These are phyloP conservation scores for Peromyscus leucopus DNA, from an alignment of 2,113 vertebrate species.

Conservation along the genomic window DNA sequence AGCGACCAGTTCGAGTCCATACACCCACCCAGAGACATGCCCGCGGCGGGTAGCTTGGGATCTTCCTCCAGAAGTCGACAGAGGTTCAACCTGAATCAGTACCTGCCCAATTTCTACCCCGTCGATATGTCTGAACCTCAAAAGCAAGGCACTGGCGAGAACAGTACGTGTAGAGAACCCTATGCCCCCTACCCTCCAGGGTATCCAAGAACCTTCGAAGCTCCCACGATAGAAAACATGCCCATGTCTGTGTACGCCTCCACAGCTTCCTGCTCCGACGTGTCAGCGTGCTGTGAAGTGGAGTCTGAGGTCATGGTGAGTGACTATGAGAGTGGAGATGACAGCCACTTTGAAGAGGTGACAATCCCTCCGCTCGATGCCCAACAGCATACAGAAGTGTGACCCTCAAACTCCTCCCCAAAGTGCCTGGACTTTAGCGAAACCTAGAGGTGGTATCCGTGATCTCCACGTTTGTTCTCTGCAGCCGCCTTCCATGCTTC, in stretches of 20 bases:
- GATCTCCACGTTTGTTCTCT: slow-evolving; percentile 71
- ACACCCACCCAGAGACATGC: slow-evolving; percentile 90
- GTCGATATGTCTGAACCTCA: slow-evolving; percentile 90
- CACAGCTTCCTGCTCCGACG: slow-evolving; percentile 97
- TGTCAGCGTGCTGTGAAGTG: slow-evolving; percentile 95
- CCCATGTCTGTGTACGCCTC: slow-evolving; percentile 95
- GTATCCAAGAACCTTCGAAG: slow-evolving; percentile 91
- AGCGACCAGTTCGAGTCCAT: slow-evolving; percentile 93
- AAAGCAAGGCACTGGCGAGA: slow-evolving; percentile 83
- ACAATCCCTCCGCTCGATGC: slow-evolving; percentile 93
- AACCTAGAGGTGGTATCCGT: slow-evolving; percentile 76
- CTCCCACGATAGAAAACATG: slow-evolving; percentile 91
- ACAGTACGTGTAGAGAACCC: slow-evolving; percentile 89
- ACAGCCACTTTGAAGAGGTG: slow-evolving; percentile 92
- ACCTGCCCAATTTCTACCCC: slow-evolving; percentile 94
- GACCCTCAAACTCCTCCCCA: slow-evolving; percentile 91
- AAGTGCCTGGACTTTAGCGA: slow-evolving; percentile 96
- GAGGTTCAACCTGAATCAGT: slow-evolving; percentile 95
- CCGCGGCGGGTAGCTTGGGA: slow-evolving; percentile 85
- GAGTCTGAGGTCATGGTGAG: slow-evolving; percentile 98
- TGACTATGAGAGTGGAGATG: slow-evolving; percentile 98
- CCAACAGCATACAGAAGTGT: slow-evolving; percentile 98
- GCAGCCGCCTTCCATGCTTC: slow-evolving; percentile 73
- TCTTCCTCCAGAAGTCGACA: slow-evolving; percentile 89
- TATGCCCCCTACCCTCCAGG: slow-evolving; percentile 88